Conservation (phyloP, 2,797 vertebrate species). For the Enteromius mattozi region DNA sequence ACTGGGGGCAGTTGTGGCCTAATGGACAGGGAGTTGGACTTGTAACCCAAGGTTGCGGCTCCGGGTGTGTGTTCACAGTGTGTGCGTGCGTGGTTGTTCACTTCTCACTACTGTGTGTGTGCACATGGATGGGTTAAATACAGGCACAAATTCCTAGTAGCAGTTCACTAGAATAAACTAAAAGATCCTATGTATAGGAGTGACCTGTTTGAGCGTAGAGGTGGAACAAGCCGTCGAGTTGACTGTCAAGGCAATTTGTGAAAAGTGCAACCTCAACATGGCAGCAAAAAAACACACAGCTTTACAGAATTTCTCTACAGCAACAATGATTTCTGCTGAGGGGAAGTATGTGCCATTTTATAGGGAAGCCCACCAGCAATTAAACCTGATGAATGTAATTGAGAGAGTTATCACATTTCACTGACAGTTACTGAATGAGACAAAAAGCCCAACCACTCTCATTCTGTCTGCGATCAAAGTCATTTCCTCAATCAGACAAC, state of each 20-base stretch:
- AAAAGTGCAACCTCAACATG: conserved; percentile 40
- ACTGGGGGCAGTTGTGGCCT: no score
- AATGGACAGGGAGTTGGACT: no score
- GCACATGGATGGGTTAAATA: no score
- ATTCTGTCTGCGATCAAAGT: conserved; percentile 31
- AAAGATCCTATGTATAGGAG: neutral
- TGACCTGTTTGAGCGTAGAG: conserved; percentile 2
- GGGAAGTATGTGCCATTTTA: neutral
- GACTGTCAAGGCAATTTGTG: conserved; percentile 28
- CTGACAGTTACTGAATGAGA: conserved; percentile 26
- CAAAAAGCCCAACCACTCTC: conserved; percentile 9
- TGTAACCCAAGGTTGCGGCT: no score
- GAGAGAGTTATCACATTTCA: conserved; percentile 15
- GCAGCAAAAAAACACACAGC: conserved; percentile 8
- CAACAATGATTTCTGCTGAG: conserved; percentile 14
- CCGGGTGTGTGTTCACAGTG: no score
- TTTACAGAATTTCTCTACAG: neutral
- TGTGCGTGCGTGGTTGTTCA: no score
- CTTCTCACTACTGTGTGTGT: no score
- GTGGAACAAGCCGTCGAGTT: neutral
- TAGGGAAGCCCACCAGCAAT: conserved; percentile 4
- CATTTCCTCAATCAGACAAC: conserved; percentile 36
- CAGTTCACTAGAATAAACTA: neutral
- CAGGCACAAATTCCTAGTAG: neutral
- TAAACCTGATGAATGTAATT: conserved; percentile 22